These are phyloP conservation scores for Corythornis vintsioides DNA, from an alignment of 2,113 vertebrate genomes.

Conservation along the genomic window DNA sequence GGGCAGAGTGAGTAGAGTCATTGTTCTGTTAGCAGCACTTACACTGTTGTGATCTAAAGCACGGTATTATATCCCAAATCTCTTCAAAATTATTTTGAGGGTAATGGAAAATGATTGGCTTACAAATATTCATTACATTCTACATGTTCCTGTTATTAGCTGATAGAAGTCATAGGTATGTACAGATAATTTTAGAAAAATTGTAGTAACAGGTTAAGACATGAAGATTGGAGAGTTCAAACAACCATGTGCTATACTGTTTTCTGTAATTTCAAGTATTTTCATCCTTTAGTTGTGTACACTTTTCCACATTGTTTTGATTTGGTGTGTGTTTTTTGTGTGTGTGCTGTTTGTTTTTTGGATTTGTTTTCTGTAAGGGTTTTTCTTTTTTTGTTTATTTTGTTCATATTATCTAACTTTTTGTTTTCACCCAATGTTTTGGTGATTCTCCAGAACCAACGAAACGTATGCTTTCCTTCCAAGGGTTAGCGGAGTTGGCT, in stretches of 20 bases:
- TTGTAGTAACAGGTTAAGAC: too few relatives aligned
- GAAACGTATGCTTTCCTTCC: constrained; percentile 99
- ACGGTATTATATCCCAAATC: neutral
- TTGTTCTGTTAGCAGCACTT: neutral
- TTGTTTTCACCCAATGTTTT: constrained; percentile 92
- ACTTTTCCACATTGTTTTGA: constrained; percentile 65
- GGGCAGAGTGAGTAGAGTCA: neutral
- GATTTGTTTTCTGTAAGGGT: neutral
- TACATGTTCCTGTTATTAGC: neutral
- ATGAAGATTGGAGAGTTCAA: neutral
- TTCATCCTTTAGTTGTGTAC: constrained; percentile 70
- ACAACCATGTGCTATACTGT: neutral
- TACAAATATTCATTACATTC: neutral
- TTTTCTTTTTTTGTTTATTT: constrained; percentile 56
- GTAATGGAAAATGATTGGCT: neutral
- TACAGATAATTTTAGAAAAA: neutral
- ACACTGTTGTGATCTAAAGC: neutral
- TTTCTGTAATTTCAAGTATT: constrained; percentile 63
- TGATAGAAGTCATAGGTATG: neutral
- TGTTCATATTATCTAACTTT: constrained; percentile 93
- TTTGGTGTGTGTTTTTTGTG: neutral
- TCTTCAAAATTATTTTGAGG: neutral
- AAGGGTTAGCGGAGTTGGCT: constrained; percentile 99
- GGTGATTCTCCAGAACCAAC: constrained; percentile 97
- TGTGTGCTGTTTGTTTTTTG: too few relatives aligned